Evolutionary conservation across 2,888 invertebrate genomes (phyloP).

Genomic region (Cyclophora punctaria): DNA sequence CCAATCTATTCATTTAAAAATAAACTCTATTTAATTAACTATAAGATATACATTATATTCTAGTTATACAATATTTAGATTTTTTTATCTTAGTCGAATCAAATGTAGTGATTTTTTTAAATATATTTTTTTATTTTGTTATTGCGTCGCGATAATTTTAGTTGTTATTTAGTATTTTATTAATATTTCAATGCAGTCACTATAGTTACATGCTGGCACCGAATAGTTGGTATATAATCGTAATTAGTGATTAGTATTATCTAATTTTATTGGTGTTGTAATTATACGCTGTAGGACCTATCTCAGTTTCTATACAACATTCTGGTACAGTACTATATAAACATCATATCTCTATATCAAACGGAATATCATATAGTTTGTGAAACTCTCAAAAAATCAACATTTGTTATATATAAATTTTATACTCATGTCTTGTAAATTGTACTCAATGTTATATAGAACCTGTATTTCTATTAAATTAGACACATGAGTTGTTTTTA

Average conservation of each 20-base stretch:
- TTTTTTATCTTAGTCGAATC: conserved; percentile 55
- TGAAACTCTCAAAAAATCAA: too few relatives aligned
- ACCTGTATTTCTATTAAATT: too few relatives aligned
- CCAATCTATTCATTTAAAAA: conserved; percentile 22
- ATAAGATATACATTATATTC: conserved; percentile 41
- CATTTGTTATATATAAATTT: too few relatives aligned
- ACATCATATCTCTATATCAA: too few relatives aligned
- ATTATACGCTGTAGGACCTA: too few relatives aligned
- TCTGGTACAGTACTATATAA: too few relatives aligned
- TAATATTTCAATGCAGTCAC: conserved; percentile 34
- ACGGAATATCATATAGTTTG: too few relatives aligned
- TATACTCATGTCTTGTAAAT: too few relatives aligned
- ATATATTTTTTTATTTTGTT: conserved; percentile 29
- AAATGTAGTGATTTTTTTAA: conserved; percentile 42
- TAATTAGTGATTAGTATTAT: background rate
- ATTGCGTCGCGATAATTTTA: conserved; percentile 64
- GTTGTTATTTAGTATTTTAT: conserved; percentile 74
- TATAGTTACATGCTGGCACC: conserved; percentile 7
- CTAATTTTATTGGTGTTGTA: background rate
- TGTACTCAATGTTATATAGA: too few relatives aligned
- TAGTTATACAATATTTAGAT: conserved; percentile 44
- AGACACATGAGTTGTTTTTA: too few relatives aligned
- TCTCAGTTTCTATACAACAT: too few relatives aligned
- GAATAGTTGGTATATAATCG: conserved; percentile 1
- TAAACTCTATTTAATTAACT: conserved; percentile 39